Conservation (phyloP, 2,888 invertebrate species). For the Caenorhabditis sp. region DNA sequence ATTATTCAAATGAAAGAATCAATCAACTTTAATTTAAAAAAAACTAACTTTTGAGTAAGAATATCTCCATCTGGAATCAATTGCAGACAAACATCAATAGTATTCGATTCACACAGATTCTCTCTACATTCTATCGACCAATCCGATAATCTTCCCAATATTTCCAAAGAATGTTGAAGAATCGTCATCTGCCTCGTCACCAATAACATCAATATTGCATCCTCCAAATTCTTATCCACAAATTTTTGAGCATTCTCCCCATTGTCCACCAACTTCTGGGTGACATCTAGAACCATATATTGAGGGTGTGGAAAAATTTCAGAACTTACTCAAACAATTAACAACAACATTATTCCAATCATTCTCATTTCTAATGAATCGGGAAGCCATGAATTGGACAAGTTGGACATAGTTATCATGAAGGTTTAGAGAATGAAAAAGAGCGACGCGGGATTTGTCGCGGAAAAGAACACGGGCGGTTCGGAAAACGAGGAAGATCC, state of each 20-base stretch:
- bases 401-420: constrained; percentile 25
- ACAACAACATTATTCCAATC: constrained; percentile 28
- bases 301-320: neutral
- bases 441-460: constrained; percentile 22
- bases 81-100: constrained; percentile 54
- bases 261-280: constrained; percentile 41
- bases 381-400: constrained; percentile 28
- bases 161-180: constrained; percentile 42
- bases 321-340: constrained; percentile 28
- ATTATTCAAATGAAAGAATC: too few relatives aligned
- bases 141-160: constrained; percentile 50
- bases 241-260: constrained; percentile 36
- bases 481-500: constrained; percentile 30
- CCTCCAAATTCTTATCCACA: constrained; percentile 32
- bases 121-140: constrained; percentile 40
- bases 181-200: constrained; percentile 36
- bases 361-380: constrained; percentile 24
- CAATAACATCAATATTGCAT: constrained; percentile 26
- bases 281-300: constrained; percentile 23
- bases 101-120: constrained; percentile 53
- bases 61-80: constrained; percentile 53
- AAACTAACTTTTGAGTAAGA: constrained; percentile 59
- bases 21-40: too few relatives aligned
- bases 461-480: constrained; percentile 23
- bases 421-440: constrained; percentile 24